phyloP scores from a whole-genome alignment of 2,888 invertebrate genomes.

The Subacronicta megacephala region DNA sequence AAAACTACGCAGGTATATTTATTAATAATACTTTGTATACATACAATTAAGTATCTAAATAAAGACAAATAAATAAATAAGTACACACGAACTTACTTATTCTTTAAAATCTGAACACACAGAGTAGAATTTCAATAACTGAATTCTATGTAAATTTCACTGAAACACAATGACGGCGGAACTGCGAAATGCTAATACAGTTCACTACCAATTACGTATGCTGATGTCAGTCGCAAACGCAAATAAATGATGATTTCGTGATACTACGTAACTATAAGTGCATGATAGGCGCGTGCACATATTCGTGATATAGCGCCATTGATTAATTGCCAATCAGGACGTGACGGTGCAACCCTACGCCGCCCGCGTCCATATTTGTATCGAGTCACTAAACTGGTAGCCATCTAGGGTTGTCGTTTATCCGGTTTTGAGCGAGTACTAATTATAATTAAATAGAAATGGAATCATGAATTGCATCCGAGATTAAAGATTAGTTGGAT shows the following conservation, averaged over 20 bases:
- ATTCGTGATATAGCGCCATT: slow-evolving; percentile 9
- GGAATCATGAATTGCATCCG: slow-evolving; percentile 21
- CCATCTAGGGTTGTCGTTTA: slow-evolving; percentile 30
- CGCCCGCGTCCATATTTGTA: slow-evolving; percentile 27
- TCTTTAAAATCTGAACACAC: no score
- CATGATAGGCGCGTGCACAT: slow-evolving; percentile 3
- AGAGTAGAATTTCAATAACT: background rate
- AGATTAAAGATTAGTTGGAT: slow-evolving; percentile 32
- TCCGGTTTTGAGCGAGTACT: slow-evolving; percentile 21
- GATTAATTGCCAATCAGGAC: slow-evolving; percentile 18
- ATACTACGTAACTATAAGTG: slow-evolving; percentile 1
- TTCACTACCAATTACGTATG: slow-evolving; percentile 41
- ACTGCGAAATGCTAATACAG: slow-evolving; percentile 43
- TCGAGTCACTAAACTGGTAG: slow-evolving; percentile 13
- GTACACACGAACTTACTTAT: no score
- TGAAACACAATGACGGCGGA: slow-evolving; percentile 31
- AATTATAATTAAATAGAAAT: slow-evolving; percentile 30
- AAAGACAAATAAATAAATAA: no score
- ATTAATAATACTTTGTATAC: no score
- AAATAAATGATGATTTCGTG: slow-evolving; percentile 24
- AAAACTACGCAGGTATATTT: no score
- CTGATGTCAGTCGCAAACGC: slow-evolving; percentile 20
- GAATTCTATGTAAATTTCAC: slow-evolving; percentile 23
- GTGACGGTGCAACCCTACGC: slow-evolving; percentile 10
- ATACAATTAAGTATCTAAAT: no score